Conservation (phyloP, 2,797 vertebrate genomes). For the Muraenolepis orangiensis region DNA sequence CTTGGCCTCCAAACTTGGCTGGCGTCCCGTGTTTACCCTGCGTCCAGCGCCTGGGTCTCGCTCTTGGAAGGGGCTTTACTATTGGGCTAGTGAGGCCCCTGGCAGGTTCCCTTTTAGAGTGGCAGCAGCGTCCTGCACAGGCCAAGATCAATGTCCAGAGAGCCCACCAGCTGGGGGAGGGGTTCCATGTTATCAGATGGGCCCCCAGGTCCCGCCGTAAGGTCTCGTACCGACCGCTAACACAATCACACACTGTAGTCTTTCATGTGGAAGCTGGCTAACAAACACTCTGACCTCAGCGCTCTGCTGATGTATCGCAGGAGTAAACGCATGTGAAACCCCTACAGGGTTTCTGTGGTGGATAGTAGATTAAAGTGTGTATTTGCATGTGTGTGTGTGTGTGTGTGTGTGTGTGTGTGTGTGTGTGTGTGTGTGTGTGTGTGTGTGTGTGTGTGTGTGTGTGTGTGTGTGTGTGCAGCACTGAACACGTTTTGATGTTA, state of each 20-base stretch:
- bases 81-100: conserved; percentile 38
- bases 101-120: conserved; percentile 43
- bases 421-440: no score
- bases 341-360: no score
- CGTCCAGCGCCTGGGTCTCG: conserved; percentile 59
- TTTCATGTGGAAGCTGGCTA: conserved; percentile 35
- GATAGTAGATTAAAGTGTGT: not conserved
- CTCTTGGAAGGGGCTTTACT: conserved; percentile 47
- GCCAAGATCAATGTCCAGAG: conserved; percentile 72
- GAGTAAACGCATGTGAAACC: conserved; percentile 3
- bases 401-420: no score
- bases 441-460: no score
- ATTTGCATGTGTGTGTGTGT: no score
- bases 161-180: conserved; percentile 54
- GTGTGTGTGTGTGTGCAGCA: no score
- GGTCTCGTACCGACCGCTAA: conserved; percentile 31
- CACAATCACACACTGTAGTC: conserved; percentile 20
- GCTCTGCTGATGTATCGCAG: conserved; percentile 8
- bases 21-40: conserved; percentile 45
- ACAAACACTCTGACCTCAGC: conserved; percentile 9
- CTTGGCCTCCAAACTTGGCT: conserved; percentile 29
- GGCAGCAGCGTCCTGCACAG: conserved; percentile 40
- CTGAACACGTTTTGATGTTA: no score
- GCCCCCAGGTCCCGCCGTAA: conserved; percentile 49
- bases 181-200: conserved; percentile 62